phyloP scores from a whole-genome alignment of 30 jellyfish, hydroid and myxozoan species.

The Mastigias papua region DNA sequence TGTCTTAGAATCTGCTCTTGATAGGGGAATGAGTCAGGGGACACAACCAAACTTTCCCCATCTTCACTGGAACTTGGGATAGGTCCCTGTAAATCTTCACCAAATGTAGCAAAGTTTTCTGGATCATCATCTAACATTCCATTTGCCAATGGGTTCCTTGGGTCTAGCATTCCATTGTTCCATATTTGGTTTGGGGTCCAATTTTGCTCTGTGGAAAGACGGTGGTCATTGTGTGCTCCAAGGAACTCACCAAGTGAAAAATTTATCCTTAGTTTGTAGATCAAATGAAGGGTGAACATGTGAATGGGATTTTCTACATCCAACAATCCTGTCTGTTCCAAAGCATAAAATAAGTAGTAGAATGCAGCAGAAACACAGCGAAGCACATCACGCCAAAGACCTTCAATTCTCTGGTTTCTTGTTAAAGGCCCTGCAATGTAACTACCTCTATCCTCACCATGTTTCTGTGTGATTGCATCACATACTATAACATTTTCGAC shows the following conservation, averaged over 20 bases:
- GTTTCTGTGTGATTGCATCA: background rate
- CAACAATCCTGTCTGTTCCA: slow-evolving; percentile 12
- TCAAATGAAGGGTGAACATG: slow-evolving; percentile 6
- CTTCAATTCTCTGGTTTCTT: background rate
- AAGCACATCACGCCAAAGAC: background rate
- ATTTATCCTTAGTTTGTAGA: slow-evolving; percentile 1
- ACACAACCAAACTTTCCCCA: slow-evolving; percentile 13
- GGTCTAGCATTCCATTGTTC: background rate
- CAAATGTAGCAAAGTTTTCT: background rate
- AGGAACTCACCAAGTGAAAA: slow-evolving; percentile 9
- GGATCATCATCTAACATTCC: background rate
- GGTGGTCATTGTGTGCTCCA: slow-evolving; percentile 8
- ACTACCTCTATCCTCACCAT: background rate
- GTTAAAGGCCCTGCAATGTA: background rate
- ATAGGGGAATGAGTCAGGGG: background rate
- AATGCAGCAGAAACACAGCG: background rate
- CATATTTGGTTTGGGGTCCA: slow-evolving; percentile 9
- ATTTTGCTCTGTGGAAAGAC: slow-evolving; percentile 3
- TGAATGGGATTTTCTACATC: slow-evolving; percentile 10
- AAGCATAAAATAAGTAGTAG: background rate
- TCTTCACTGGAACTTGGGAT: background rate
- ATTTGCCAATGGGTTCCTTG: background rate
- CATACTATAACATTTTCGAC: slow-evolving; percentile 1
- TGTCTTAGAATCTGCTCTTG: slow-evolving; percentile 4
- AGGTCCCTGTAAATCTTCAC: background rate